These are phyloP conservation scores for Vireo griseus DNA, from an alignment of 2,797 vertebrate species.

Conservation along the genomic window DNA sequence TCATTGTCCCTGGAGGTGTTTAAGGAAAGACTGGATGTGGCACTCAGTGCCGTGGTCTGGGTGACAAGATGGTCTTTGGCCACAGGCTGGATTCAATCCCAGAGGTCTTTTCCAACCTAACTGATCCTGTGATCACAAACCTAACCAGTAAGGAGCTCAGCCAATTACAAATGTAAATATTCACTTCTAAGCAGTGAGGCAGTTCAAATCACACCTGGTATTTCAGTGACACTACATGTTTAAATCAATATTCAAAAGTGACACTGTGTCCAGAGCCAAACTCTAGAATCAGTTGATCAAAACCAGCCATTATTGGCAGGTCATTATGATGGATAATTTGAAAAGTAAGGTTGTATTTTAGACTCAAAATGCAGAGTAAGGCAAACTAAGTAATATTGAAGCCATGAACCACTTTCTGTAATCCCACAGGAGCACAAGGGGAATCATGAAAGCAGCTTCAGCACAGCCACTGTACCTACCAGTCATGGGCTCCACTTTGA, in stretches of 20 bases:
- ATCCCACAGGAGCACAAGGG: neutral
- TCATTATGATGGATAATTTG: neutral
- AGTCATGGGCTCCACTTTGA: conserved; percentile 89
- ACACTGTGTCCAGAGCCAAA: neutral
- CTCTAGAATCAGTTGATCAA: neutral
- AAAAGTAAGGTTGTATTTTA: neutral
- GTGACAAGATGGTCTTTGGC: neutral
- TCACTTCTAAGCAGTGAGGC: neutral
- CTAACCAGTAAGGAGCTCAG: neutral
- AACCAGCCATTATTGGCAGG: neutral
- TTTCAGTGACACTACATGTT: neutral
- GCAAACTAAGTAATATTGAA: neutral
- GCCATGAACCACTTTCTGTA: neutral
- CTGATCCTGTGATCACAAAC: neutral
- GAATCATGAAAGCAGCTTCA: neutral
- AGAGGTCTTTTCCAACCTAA: neutral
- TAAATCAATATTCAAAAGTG: neutral
- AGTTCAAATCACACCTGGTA: neutral
- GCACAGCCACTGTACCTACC: conserved; percentile 73
- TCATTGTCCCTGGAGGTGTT: neutral
- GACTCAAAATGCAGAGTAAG: neutral
- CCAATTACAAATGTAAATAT: neutral
- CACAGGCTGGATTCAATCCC: fast-evolving
- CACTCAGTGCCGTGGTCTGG: neutral
- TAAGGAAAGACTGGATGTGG: neutral